Conservation (phyloP, 2,888 invertebrate genomes). For the Tetropium fuscum region DNA sequence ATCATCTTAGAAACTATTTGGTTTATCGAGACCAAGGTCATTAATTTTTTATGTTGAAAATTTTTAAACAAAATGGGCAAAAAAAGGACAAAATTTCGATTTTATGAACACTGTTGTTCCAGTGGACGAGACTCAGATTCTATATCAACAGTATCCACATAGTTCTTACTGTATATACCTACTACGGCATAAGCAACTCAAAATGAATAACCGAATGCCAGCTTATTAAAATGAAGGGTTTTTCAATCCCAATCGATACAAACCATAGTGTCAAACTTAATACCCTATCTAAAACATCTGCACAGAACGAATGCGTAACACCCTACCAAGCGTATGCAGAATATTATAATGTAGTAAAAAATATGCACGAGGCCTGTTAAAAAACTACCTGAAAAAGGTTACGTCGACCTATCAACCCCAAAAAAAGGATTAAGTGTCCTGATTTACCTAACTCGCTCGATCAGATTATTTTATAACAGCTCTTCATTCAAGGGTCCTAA, state of each 20-base stretch:
- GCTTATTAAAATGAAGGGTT: slow-evolving; percentile 20
- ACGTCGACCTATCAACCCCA: slow-evolving; percentile 32
- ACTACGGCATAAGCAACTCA: no score
- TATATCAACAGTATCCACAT: no score
- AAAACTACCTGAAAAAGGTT: slow-evolving; percentile 44
- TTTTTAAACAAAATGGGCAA: no score
- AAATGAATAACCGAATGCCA: slow-evolving; percentile 21
- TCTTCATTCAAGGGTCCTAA: slow-evolving; percentile 44
- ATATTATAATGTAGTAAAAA: slow-evolving; percentile 44
- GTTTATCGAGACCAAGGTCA: no score
- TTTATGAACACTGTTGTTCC: no score
- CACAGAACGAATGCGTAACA: slow-evolving; percentile 35
- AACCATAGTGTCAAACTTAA: slow-evolving; percentile 26
- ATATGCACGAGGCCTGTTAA: slow-evolving; percentile 40
- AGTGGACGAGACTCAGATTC: no score
- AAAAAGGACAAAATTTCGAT: no score
- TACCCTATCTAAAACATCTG: slow-evolving; percentile 42
- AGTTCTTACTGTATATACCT: no score
- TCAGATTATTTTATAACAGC: slow-evolving; percentile 51
- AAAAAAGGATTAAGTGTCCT: slow-evolving; percentile 51
- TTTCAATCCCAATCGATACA: slow-evolving; percentile 18
- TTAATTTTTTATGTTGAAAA: no score
- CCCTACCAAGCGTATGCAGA: slow-evolving; percentile 41
- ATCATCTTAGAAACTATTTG: no score
- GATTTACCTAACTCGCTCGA: slow-evolving; percentile 50